Conservation (phyloP, 2,113 vertebrate genomes). For the Smithornis capensis region DNA sequence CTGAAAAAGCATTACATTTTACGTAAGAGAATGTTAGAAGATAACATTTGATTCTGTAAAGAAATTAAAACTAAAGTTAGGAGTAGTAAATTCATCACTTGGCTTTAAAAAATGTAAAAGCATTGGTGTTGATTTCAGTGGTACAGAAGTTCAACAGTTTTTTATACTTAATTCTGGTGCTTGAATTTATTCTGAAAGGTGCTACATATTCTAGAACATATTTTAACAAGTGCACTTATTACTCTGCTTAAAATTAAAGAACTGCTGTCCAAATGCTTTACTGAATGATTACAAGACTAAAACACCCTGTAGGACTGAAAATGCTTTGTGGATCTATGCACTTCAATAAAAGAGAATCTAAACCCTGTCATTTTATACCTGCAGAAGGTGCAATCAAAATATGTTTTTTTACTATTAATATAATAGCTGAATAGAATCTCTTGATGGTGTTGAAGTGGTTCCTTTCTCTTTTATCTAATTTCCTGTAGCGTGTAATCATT, state of each 20-base stretch:
- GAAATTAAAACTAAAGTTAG: not conserved
- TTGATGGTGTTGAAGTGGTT: slow-evolving; percentile 59
- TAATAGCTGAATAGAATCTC: slow-evolving; percentile 56
- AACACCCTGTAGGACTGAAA: not conserved
- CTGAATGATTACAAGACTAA: slow-evolving; percentile 2
- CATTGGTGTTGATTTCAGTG: not conserved
- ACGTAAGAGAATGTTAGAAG: not conserved
- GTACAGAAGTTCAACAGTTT: not conserved
- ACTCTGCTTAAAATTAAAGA: slow-evolving; percentile 6
- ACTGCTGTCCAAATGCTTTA: not conserved
- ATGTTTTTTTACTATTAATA: slow-evolving; percentile 27
- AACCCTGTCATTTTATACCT: slow-evolving; percentile 43
- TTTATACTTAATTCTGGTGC: not conserved
- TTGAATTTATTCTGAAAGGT: slow-evolving; percentile 15
- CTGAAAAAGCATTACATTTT: not conserved
- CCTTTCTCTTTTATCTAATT: slow-evolving; percentile 55
- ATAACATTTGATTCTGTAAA: not conserved
- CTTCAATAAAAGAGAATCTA: slow-evolving; percentile 14
- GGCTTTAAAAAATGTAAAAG: not conserved
- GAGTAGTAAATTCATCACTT: not conserved
- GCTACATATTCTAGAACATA: not conserved
- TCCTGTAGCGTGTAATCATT: slow-evolving; percentile 34
- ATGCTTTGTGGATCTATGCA: not conserved
- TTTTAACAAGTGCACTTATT: not conserved
- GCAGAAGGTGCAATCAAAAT: slow-evolving; percentile 58